Conservation (phyloP, 2,113 vertebrate genomes). For the Odobenus rosmarus region DNA sequence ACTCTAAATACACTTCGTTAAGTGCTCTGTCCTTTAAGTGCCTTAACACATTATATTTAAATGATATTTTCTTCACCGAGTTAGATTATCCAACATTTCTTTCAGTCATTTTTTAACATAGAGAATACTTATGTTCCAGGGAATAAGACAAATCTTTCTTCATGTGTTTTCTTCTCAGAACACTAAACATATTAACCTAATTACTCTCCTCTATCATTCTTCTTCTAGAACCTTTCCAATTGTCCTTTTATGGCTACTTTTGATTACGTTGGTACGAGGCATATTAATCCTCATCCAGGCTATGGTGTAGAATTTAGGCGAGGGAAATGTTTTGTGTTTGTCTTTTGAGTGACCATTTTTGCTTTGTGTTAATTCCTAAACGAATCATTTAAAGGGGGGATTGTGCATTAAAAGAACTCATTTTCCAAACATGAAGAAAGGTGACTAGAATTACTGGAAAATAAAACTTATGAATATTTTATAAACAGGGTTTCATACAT, state of each 20-base stretch:
- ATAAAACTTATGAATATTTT: neutral
- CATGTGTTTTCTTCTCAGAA: slow-evolving; percentile 60
- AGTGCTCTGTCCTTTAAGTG: slow-evolving; percentile 26
- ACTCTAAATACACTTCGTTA: slow-evolving; percentile 31
- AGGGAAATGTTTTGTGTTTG: neutral
- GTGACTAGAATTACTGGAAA: neutral
- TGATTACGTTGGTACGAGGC: neutral
- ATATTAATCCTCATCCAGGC: neutral
- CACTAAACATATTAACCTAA: slow-evolving; percentile 67
- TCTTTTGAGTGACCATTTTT: neutral
- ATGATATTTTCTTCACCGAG: neutral
- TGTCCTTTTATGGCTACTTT: slow-evolving; percentile 32
- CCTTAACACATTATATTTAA: slow-evolving; percentile 35
- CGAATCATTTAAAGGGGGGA: neutral
- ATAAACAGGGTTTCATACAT: neutral
- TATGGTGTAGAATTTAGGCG: neutral
- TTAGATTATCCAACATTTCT: neutral
- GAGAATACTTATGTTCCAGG: neutral
- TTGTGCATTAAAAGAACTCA: neutral
- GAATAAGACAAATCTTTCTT: neutral
- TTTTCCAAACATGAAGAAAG: neutral
- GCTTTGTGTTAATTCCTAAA: neutral
- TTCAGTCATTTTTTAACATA: neutral
- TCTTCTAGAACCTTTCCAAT: slow-evolving; percentile 33
- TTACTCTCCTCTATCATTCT: neutral